phyloP scores from a whole-genome alignment of 2,797 vertebrate species.

The Pteropus rufus region DNA sequence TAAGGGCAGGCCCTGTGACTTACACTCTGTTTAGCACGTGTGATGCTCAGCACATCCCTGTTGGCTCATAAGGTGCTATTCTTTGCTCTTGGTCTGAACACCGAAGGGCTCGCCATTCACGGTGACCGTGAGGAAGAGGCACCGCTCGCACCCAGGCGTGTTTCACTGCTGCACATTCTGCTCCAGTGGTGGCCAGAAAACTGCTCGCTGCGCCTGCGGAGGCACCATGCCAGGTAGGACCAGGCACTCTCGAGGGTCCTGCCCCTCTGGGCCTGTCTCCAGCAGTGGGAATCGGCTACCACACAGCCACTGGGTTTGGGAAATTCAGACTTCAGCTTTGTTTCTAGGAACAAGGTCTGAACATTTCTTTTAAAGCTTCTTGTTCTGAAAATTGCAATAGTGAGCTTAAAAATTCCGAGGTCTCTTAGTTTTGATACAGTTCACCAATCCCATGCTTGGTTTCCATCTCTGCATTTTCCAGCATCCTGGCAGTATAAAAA shows the following conservation, averaged over 20 bases:
- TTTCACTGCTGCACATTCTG: slow-evolving; percentile 98
- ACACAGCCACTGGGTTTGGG: not conserved
- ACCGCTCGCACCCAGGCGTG: slow-evolving; percentile 85
- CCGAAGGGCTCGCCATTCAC: slow-evolving; percentile 91
- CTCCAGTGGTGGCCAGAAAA: slow-evolving; percentile 92
- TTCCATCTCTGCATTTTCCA: not conserved
- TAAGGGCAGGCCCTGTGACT: not conserved
- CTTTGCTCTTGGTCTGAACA: slow-evolving; percentile 46
- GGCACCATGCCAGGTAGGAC: slow-evolving; percentile 94
- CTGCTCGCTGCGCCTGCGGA: slow-evolving; percentile 90
- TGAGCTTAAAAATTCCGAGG: not conserved
- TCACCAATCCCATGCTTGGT: not conserved
- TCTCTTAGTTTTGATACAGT: not conserved
- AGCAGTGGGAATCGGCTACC: not conserved
- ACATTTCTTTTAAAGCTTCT: not conserved
- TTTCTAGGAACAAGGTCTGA: not conserved
- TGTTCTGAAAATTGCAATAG: not conserved
- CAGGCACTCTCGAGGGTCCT: not conserved
- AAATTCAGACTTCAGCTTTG: not conserved
- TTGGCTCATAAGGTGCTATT: not conserved
- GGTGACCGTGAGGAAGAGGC: slow-evolving; percentile 86
- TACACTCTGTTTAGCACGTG: not conserved
- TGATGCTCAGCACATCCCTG: not conserved
- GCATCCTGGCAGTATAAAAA: not conserved
- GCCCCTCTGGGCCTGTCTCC: not conserved